phyloP scores from a whole-genome alignment of 2,888 invertebrate genomes.

The Caenorhabditis sp. region DNA sequence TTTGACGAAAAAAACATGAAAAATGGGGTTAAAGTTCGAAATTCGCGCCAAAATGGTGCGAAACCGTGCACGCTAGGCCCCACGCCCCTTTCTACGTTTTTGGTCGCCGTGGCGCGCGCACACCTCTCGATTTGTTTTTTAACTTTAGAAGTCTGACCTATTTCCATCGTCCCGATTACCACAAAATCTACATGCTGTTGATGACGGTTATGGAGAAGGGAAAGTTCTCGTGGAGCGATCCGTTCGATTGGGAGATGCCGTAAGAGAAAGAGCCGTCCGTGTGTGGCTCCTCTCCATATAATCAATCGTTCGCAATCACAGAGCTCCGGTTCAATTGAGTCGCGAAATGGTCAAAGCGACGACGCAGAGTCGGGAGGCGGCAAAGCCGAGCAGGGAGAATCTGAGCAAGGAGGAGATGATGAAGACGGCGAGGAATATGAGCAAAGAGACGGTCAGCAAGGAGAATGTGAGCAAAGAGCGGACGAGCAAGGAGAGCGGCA shows the following conservation, averaged over 20 bases:
- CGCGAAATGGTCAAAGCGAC: not conserved
- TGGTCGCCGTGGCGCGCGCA: no score
- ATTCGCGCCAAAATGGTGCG: no score
- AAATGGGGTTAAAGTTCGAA: no score
- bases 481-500: constrained; percentile 29
- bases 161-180: constrained; percentile 67
- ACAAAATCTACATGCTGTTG: constrained; percentile 55
- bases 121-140: no score
- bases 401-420: constrained; percentile 26
- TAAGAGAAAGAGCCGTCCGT: not conserved
- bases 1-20: no score
- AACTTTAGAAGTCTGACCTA: constrained; percentile 60
- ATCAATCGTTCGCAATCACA: not conserved
- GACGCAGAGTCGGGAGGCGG: constrained; percentile 16
- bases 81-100: no score
- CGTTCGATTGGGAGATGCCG: constrained; percentile 50
- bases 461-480: no score
- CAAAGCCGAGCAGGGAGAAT: constrained; percentile 18
- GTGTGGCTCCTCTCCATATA: no score
- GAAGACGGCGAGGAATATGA: not conserved
- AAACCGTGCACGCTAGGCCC: no score
- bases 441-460: no score
- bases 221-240: constrained; percentile 56
- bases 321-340: no score
- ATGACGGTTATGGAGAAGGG: constrained; percentile 62